phyloP scores from a whole-genome alignment of 2,797 vertebrate species.

The Dryobates pubescens region DNA sequence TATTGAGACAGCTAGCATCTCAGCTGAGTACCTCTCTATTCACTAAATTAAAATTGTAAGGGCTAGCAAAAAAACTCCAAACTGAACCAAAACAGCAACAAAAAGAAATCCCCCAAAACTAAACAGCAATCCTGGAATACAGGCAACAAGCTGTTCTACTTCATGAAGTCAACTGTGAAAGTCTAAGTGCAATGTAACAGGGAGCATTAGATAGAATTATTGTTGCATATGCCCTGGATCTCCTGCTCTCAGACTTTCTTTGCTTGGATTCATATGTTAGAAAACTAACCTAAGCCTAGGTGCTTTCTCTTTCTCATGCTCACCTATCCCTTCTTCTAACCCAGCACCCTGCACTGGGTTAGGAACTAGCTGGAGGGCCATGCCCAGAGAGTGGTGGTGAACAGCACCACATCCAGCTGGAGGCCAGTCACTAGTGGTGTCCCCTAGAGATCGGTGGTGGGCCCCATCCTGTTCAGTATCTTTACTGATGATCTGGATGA shows the following conservation, averaged over 20 bases:
- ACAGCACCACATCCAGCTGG: no score
- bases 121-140: background rate
- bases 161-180: background rate
- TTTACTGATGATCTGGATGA: no score
- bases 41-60: background rate
- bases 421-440: no score
- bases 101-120: background rate
- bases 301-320: background rate
- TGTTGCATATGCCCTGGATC: background rate
- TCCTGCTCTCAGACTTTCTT: background rate
- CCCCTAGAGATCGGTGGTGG: no score
- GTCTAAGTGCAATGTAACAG: rapidly evolving
- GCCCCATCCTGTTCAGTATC: no score
- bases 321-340: no score
- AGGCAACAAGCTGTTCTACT: background rate
- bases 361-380: no score
- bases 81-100: background rate
- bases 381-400: no score
- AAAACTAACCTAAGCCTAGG: background rate
- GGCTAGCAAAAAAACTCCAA: background rate
- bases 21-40: background rate
- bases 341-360: no score
- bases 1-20: background rate
- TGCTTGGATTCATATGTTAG: background rate
- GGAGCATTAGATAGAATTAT: background rate